Percentiles rank a stretch among this genome's conserved stretches.
Evolutionary conservation across 2,113 vertebrate genomes (phyloP).

Genomic region (Hippolais icterina): DNA sequence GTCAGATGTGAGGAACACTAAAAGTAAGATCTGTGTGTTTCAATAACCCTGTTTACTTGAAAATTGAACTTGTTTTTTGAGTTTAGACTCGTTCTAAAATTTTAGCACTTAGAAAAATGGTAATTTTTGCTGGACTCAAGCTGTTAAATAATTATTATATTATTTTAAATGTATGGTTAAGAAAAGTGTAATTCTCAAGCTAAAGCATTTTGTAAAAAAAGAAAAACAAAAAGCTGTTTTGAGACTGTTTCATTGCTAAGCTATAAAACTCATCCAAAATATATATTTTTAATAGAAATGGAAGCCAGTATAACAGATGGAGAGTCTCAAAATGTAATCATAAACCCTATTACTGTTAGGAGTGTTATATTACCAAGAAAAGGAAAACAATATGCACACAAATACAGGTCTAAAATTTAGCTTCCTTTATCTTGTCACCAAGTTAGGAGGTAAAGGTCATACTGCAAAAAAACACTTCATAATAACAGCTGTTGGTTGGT

Average conservation of each 20-base stretch:
- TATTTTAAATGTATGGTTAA: neutral
- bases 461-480: neutral
- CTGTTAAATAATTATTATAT: neutral
- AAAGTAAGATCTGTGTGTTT: neutral
- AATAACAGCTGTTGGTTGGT: neutral
- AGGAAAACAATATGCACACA: neutral
- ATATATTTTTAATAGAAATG: conserved; percentile 3
- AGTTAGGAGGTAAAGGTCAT: neutral
- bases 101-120: neutral
- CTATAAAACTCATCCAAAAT: neutral
- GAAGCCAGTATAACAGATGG: neutral
- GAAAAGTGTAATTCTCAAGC: neutral
- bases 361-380: neutral
- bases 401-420: neutral
- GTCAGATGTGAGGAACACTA: neutral
- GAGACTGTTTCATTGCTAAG: neutral
- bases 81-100: neutral
- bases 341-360: neutral
- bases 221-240: neutral
- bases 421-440: neutral
- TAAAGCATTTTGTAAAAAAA: neutral
- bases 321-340: conserved; percentile 1
- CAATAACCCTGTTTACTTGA: neutral
- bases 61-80: neutral
- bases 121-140: neutral